These are phyloP conservation scores for Anhinga anhinga DNA, from an alignment of 2,113 vertebrate genomes.

Conservation along the genomic window DNA sequence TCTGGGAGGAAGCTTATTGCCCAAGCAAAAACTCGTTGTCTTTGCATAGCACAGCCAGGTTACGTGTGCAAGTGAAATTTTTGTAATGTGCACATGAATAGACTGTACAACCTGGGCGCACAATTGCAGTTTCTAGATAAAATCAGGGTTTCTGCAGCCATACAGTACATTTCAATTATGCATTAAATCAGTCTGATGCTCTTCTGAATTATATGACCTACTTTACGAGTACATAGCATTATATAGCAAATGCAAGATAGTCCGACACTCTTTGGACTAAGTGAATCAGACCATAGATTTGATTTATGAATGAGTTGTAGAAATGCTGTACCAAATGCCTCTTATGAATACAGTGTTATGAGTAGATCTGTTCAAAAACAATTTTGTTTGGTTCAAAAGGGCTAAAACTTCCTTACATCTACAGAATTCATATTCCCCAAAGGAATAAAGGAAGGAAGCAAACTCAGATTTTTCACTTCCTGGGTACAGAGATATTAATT, in stretches of 20 bases:
- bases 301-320: not conserved
- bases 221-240: not conserved
- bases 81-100: fast-evolving
- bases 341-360: not conserved
- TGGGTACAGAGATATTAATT: not conserved
- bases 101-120: not conserved
- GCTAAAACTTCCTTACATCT: not conserved
- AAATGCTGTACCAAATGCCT: not conserved
- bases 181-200: not conserved
- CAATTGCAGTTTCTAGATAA: not conserved
- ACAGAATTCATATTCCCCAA: not conserved
- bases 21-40: fast-evolving
- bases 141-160: not conserved
- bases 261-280: not conserved
- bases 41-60: not conserved
- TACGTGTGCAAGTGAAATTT: not conserved
- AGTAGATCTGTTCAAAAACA: not conserved
- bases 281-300: not conserved
- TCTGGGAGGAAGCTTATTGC: not conserved
- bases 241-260: not conserved
- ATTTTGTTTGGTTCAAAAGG: not conserved
- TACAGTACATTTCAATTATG: not conserved
- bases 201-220: not conserved
- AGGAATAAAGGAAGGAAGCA: not conserved
- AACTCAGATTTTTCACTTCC: not conserved